Conservation (phyloP, 1,140 invertebrate species). For the Neelides sp. region DNA sequence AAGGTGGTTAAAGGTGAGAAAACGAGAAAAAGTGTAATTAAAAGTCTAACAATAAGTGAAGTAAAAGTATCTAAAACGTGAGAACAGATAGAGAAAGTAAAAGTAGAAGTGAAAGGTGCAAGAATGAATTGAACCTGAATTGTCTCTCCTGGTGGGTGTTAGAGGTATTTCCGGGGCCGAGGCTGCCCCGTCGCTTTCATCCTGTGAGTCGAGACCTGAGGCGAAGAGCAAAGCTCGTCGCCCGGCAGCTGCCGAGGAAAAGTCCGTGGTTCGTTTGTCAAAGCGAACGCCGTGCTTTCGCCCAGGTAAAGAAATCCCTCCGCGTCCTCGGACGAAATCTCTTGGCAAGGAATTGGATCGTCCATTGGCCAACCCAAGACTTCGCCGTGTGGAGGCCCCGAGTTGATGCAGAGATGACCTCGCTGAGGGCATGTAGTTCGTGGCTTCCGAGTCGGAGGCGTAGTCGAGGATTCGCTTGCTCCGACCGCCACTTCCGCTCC, state of each 20-base stretch:
- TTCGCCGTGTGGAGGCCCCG: conserved; percentile 25
- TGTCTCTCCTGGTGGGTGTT: conserved; percentile 49
- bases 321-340: conserved; percentile 57
- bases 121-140: conserved; percentile 37
- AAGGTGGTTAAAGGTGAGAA: too few relatives aligned
- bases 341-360: conserved; percentile 32
- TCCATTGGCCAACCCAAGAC: conserved; percentile 26
- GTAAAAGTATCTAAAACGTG: too few relatives aligned
- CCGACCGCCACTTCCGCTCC: too few relatives aligned
- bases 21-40: too few relatives aligned
- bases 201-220: conserved; percentile 42
- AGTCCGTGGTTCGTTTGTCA: conserved; percentile 36
- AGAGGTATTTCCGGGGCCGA: conserved; percentile 60
- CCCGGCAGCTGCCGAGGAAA: conserved; percentile 21
- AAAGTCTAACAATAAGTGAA: too few relatives aligned
- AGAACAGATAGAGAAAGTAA: conserved; percentile 7
- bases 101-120: conserved; percentile 13
- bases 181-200: conserved; percentile 66
- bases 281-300: conserved; percentile 37
- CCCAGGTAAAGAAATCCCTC: conserved; percentile 36
- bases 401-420: conserved; percentile 42
- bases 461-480: conserved; percentile 62
- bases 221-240: conserved; percentile 36
- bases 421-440: conserved; percentile 47
- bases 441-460: conserved; percentile 86